Evolutionary conservation across 1,140 invertebrate species (phyloP), one percentile per base, ranked within the genome.

Genomic region (Magallana ariakensis): DNA sequence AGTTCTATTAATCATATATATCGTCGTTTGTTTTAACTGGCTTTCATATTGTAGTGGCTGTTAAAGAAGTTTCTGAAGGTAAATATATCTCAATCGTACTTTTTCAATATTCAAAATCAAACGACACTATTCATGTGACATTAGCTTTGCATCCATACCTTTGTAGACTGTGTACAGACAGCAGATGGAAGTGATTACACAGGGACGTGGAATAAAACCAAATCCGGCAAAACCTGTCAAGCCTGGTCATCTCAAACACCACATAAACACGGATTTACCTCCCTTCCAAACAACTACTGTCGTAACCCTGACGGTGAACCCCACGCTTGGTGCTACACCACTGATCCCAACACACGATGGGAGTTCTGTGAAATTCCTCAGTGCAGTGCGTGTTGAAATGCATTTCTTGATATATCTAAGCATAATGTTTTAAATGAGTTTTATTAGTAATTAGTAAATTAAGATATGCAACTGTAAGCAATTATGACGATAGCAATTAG

Each of bases 311-410:
- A 98, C 6, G 98, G 97, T 8, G 97, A 98, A 94, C 97, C 98
- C 92, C 96, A 96, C 0, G 98, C 98, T 0, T 99, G 98, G 98
- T 99, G 98, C 95, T 99, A 98, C 92, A 98, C 98, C 0, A 96
- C 96, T 89, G 96, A 98, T 94, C 96, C 96, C 75, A 95, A 95
- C 83, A 81, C 19, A 8, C n/a, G 85, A 22, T 91, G 87, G 87
- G 80, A 89, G 83, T 85, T 56, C n/a, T 91, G 90, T 80, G 81
- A 82, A 46, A 22, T 91, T 15, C 84, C 83, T 13, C 46, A 26
- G 4, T 91, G 90, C 56, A 13, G 86, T 86, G 3, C 15, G 66
- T 75, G 11, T 75, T 22, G 9, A 60, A 4, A 46, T 46, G 33
- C 3, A 46, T 46, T 46, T 46, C 5, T 5, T 46, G 5, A 46